Evolutionary conservation across 2,113 vertebrate genomes (phyloP), one percentile per base, ranked within the genome.

Genomic region (Scomber colias): DNA sequence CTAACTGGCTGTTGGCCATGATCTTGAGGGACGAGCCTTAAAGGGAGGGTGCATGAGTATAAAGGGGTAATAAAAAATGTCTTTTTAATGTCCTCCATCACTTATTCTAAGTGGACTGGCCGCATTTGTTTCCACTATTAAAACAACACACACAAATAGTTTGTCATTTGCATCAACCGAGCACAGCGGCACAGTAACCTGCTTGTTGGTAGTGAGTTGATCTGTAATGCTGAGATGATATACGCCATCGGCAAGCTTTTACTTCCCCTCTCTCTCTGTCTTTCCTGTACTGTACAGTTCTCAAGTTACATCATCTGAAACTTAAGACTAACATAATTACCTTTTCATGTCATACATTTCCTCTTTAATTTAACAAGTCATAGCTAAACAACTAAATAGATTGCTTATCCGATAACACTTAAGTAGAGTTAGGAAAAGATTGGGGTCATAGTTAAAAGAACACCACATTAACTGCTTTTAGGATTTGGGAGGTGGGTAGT

Each of bases 121-220:
- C 31, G 5, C 31, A 35, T 35, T 85, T 80, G 51, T 48, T 82
- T 60, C 53, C 62, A 17, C 50, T 71, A 30, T 67, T 54, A 79
- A 68, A 85, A 81, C 64, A 21, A 45, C 73, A 69, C 55, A 67
- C 49, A 68, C 56, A 62, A 27, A 27, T 2, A 27, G 24, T 27
- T 27, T 27, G 24, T 27, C 24, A 27, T 27, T 27, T 27, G 24
- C 24, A 27, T 27, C 24, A 27, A n/a, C 48, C 19, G 76, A 80
- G 66, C 17, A 16, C 78, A 70, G 51, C 69, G 68, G 24, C 24
- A 40, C 49, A 74, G 77, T 80, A 35, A 83, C 67, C 61, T 75
- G 64, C 44, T 27, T 74, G 74, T 74, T 72, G 55, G 76, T 78
- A 77, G 57, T 68, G 83, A 77, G 73, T 82, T 73, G 62, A 7